phyloP scores from a whole-genome alignment of 2,113 vertebrate species.

The Platysteira castanea region DNA sequence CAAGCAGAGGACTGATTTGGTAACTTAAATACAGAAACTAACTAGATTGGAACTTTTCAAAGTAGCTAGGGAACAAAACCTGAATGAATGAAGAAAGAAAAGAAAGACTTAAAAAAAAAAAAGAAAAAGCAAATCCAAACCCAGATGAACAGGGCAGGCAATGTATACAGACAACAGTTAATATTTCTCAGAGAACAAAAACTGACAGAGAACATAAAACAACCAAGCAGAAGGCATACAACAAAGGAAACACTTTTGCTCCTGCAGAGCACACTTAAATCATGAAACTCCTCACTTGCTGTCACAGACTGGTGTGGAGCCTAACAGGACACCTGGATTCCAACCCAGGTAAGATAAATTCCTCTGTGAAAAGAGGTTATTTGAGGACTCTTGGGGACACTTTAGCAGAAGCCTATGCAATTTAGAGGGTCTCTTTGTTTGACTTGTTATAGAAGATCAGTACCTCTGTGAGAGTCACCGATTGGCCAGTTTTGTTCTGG shows the following conservation, averaged over 20 bases:
- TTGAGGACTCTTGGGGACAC: background rate
- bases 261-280: background rate
- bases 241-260: background rate
- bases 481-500: background rate
- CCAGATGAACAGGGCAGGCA: background rate
- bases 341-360: background rate
- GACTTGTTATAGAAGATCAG: background rate
- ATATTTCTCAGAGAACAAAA: background rate
- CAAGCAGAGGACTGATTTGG: background rate
- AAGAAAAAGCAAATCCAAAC: background rate
- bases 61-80: background rate
- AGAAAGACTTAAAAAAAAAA: background rate
- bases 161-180: background rate
- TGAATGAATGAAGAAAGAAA: background rate
- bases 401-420: background rate
- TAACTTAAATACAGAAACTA: background rate
- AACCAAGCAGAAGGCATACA: background rate
- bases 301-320: background rate
- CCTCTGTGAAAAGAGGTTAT: background rate
- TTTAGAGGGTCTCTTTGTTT: background rate
- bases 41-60: background rate
- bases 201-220: background rate
- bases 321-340: background rate
- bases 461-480: fast-evolving
- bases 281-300: fast-evolving